Evolutionary conservation across 2,113 vertebrate species (phyloP).

Genomic region (Chamaea fasciata): DNA sequence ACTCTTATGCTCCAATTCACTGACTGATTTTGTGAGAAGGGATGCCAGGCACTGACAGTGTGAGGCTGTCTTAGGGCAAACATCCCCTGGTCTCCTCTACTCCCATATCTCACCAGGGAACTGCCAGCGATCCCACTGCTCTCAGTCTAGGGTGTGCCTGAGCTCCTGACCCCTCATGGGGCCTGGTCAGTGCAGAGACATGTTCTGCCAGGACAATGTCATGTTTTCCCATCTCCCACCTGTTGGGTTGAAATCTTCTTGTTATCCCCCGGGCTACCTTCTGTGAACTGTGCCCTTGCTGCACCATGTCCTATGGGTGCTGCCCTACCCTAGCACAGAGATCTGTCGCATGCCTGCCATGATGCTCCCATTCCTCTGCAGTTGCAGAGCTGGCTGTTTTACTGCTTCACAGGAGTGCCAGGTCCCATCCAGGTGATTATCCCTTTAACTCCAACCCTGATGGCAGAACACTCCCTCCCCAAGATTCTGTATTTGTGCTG

Average conservation of each 20-base stretch:
- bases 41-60: neutral
- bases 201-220: neutral
- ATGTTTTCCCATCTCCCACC: neutral
- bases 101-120: neutral
- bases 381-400: neutral
- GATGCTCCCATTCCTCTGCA: neutral
- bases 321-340: accelerated
- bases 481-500: neutral
- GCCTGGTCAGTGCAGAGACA: neutral
- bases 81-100: neutral
- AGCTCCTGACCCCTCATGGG: accelerated
- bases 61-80: neutral
- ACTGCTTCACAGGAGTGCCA: neutral
- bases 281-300: neutral
- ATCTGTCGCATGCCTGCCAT: accelerated
- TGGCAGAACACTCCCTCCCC: neutral
- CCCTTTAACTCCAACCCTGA: neutral
- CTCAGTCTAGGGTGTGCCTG: accelerated
- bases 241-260: neutral
- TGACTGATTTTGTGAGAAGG: neutral
- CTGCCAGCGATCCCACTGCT: neutral
- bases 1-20: neutral
- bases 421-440: neutral
- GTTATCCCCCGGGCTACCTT: accelerated
- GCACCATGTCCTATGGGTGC: neutral